Evolutionary conservation across 2,113 vertebrate genomes (phyloP).

Genomic region (Bungarus multicinctus): DNA sequence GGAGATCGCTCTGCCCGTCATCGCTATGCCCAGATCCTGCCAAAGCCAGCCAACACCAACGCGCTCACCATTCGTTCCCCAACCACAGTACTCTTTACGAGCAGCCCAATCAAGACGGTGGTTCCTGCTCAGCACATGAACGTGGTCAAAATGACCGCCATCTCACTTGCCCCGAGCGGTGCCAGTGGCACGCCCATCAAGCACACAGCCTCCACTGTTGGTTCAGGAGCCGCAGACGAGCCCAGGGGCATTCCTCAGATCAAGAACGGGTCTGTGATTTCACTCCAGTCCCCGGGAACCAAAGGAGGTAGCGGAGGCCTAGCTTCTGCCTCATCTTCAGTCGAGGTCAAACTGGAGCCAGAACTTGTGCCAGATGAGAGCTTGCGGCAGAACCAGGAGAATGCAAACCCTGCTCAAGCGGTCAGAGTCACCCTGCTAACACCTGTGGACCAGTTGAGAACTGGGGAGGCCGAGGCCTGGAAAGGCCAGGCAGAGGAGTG

Average conservation of each 20-base stretch:
- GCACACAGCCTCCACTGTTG: conserved; percentile 75
- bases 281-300: conserved; percentile 78
- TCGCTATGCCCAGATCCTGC: conserved; percentile 93
- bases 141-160: conserved; percentile 93
- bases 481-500: conserved; percentile 83
- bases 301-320: conserved; percentile 55
- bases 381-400: conserved; percentile 69
- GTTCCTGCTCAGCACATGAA: conserved; percentile 90
- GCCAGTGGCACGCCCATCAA: conserved; percentile 73
- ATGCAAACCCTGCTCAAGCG: conserved; percentile 54
- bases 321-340: conserved; percentile 51
- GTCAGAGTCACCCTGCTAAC: conserved; percentile 55
- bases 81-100: conserved; percentile 89
- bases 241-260: conserved; percentile 69
- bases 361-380: conserved; percentile 80
- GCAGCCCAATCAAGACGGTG: conserved; percentile 93
- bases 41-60: conserved; percentile 86
- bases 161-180: conserved; percentile 84
- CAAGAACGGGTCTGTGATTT: conserved; percentile 81
- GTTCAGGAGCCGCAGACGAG: conserved; percentile 71
- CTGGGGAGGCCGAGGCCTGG: conserved; percentile 60
- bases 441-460: conserved; percentile 62
- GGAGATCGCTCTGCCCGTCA: conserved; percentile 89
- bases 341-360: conserved; percentile 86
- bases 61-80: conserved; percentile 90